phyloP scores from a whole-genome alignment of 2,888 invertebrate species.

The Abscondita cerata region DNA sequence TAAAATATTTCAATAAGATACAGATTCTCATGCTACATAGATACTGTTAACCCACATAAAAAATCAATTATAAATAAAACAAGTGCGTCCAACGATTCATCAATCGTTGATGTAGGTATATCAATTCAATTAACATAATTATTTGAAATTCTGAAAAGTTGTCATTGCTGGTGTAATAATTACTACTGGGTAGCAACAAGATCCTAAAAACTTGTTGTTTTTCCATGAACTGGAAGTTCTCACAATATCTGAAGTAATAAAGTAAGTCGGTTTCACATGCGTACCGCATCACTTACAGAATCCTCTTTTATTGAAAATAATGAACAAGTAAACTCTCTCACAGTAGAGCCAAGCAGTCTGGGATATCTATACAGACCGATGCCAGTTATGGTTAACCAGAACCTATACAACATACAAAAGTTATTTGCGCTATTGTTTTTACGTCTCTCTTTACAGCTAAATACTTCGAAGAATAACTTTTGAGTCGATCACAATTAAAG shows the following conservation, averaged over 20 bases:
- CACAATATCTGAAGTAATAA: conserved; percentile 55
- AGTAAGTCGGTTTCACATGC: conserved; percentile 55
- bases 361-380: conserved; percentile 45
- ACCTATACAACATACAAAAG: background rate
- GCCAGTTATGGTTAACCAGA: conserved; percentile 51
- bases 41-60: background rate
- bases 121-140: conserved; percentile 7
- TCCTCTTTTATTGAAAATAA: conserved; percentile 55
- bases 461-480: too few species aligned
- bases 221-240: conserved; percentile 49
- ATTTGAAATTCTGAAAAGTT: conserved; percentile 11
- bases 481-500: too few species aligned
- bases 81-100: background rate
- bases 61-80: conserved; percentile 7
- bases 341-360: conserved; percentile 57
- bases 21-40: background rate
- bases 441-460: background rate
- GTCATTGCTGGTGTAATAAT: conserved; percentile 9
- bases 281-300: conserved; percentile 55
- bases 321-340: conserved; percentile 56
- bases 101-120: conserved; percentile 6
- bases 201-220: conserved; percentile 18
- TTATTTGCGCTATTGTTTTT: background rate
- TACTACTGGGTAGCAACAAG: conserved; percentile 6
- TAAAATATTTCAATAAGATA: conserved; percentile 5